Base-by-base conservation (phyloP, 2,888 invertebrate genomes). In the Elegia similella region DNA sequence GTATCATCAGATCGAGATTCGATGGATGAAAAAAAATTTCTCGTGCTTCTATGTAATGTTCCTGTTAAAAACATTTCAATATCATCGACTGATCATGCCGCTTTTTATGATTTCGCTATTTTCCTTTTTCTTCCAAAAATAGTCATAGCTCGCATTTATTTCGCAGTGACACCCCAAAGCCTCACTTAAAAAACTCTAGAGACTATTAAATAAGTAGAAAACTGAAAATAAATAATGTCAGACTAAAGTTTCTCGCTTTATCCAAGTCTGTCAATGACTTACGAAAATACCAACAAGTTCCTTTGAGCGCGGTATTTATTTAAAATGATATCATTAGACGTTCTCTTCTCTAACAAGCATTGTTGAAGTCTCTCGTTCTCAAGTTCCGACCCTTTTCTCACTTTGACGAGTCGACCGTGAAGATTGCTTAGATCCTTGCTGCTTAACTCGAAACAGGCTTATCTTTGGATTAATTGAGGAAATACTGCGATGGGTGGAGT, bases 321-420 rank as follows among this genome's bases (percentile, higher is more conserved):
- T 84, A 81, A 85, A 88, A 87, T 80, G 86, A 84, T 87, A 86
- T 88, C 89, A 88, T 89, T 88, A 87, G 79, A 78, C 77, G 79
- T 85, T 86, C 84, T 86, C 81, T 87, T 82, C 87, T 89, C 88
- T 89, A 91, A 90, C 90, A 88, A 88, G 90, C 88, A 89, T 90
- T 91, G 90, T 91, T 89, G 89, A 89, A 88, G 84, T 88, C 88
- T 87, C 88, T 84, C 80, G 88, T 87, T 87, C 88, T 84, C 80
- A 83, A 86, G 88, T 76, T 82, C 83, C 84, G 88, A 88, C 89
- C 90, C 88, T 90, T 82, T 88, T 84, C 86, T 82, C 82, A 78
- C 90, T 91, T 91, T 91, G 90, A 89, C 88, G 86, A 90, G 87
- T 89, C 88, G 88, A 82, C 87, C 89, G 89, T 90, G 84, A 89